phyloP scores from a whole-genome alignment of 1,140 invertebrate species.

The Nephila pilipes region DNA sequence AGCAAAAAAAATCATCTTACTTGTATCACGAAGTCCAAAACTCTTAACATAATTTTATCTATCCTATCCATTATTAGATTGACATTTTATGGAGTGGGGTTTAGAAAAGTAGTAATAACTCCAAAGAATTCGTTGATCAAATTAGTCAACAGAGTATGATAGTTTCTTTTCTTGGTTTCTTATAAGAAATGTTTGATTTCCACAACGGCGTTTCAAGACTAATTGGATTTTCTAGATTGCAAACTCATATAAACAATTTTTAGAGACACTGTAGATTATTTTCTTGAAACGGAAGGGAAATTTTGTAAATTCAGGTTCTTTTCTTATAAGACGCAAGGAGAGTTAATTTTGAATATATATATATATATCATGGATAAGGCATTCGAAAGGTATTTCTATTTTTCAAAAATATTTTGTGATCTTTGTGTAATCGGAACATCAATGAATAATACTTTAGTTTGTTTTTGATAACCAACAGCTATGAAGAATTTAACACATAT shows the following conservation, averaged over 20 bases:
- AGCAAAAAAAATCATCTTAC: neutral
- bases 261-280: neutral
- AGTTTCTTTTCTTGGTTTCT: neutral
- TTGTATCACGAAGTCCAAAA: slow-evolving; percentile 10
- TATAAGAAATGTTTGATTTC: slow-evolving; percentile 11
- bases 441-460: too few relatives aligned
- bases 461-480: too few relatives aligned
- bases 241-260: neutral
- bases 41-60: slow-evolving; percentile 32
- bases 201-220: neutral
- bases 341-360: too few relatives aligned
- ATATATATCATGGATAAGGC: too few relatives aligned
- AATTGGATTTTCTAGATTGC: neutral
- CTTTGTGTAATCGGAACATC: too few relatives aligned
- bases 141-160: slow-evolving; percentile 31
- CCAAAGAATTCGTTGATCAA: slow-evolving; percentile 34
- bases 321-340: too few relatives aligned
- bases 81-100: slow-evolving; percentile 30
- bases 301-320: neutral
- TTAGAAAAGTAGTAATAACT: slow-evolving; percentile 36
- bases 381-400: too few relatives aligned
- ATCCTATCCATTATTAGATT: slow-evolving; percentile 26
- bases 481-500: too few relatives aligned
- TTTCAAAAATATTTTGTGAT: too few relatives aligned
- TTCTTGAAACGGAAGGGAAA: neutral